Percentiles rank a stretch among this genome's conserved stretches.
These are phyloP conservation scores for Tetramorium simillimum DNA, from an alignment of 1,140 invertebrate species.

Conservation along the genomic window DNA sequence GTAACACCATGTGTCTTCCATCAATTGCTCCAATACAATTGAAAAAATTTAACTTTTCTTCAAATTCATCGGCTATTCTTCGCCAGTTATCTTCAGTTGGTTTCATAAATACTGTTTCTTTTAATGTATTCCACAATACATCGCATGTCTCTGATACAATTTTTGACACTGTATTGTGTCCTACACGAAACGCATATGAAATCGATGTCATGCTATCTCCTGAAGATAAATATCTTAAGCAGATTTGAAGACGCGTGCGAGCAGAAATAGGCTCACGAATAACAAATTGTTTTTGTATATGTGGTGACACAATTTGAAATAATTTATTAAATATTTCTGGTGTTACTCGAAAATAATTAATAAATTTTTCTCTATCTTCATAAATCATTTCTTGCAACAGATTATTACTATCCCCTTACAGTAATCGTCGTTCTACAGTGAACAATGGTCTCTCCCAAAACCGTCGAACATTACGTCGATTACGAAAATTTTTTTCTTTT, in stretches of 20 bases:
- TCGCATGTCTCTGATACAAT: too few relatives aligned
- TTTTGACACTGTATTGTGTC: too few relatives aligned
- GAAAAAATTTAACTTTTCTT: constrained; percentile 52
- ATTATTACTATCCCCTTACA: too few relatives aligned
- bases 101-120: constrained; percentile 30
- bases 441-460: too few relatives aligned
- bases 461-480: too few relatives aligned
- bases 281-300: not conserved
- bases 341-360: too few relatives aligned
- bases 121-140: not conserved
- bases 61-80: constrained; percentile 52
- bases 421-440: too few relatives aligned
- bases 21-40: constrained; percentile 32
- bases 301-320: not conserved
- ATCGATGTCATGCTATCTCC: not conserved
- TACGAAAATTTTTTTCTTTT: too few relatives aligned
- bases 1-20: constrained; percentile 10
- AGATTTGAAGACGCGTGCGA: not conserved
- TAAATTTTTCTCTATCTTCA: too few relatives aligned
- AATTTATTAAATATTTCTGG: too few relatives aligned
- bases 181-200: not conserved
- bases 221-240: not conserved
- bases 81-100: constrained; percentile 24
- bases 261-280: not conserved
- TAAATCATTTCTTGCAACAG: too few relatives aligned